Evolutionary conservation across 2,888 invertebrate genomes (phyloP).

Genomic region (Ochlodes sylvanus): DNA sequence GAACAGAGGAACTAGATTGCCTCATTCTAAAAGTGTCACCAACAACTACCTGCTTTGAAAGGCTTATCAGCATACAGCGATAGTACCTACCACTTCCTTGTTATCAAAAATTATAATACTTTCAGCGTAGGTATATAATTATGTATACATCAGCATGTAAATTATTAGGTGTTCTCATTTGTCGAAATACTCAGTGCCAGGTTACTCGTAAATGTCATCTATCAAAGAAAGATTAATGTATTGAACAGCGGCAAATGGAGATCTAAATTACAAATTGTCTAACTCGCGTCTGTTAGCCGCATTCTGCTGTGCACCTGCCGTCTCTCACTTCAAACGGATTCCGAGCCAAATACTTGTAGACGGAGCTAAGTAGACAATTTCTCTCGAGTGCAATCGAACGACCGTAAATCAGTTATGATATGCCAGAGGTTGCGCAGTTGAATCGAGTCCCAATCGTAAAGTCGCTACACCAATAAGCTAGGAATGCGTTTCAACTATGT

Average conservation of each 20-base stretch:
- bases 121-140: no score
- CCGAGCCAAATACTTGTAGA: constrained; percentile 43
- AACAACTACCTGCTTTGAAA: no score
- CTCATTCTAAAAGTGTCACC: no score
- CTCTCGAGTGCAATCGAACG: constrained; percentile 35
- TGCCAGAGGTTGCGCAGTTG: constrained; percentile 40
- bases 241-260: constrained; percentile 22
- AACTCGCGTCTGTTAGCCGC: constrained; percentile 31
- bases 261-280: constrained; percentile 31
- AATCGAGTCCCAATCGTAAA: constrained; percentile 56
- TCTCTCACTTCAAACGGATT: constrained; percentile 41
- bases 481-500: constrained; percentile 63
- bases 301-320: constrained; percentile 43
- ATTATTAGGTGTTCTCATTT: neutral
- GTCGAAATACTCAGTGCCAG: constrained; percentile 17
- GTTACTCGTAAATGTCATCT: constrained; percentile 21
- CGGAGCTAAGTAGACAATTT: constrained; percentile 37
- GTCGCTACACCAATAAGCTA: constrained; percentile 52
- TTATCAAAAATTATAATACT: no score
- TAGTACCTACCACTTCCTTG: no score
- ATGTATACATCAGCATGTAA: neutral
- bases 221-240: constrained; percentile 28
- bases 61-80: no score
- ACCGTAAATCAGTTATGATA: constrained; percentile 35
- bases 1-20: no score